Evolutionary conservation across 2,888 invertebrate species (phyloP), one percentile per base, ranked within the genome.

Genomic region (Eupeodes latifasciatus): DNA sequence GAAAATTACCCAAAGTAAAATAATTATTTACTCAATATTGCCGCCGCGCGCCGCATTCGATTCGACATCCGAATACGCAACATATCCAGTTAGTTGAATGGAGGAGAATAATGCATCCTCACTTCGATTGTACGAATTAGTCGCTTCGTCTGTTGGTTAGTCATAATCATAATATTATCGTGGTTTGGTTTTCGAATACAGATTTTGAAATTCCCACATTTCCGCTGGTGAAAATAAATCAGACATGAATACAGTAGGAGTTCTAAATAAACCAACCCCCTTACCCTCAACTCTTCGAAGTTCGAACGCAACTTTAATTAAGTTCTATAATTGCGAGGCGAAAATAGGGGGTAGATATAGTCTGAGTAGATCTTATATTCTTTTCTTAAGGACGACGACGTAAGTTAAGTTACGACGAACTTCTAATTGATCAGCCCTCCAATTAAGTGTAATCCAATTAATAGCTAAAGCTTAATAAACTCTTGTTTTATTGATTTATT

Each of bases 1-100:
- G 85, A 85, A 88, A 85, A 88, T 81, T 81, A 85, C 84, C 78
- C 74, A 59, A 75, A 78, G 55, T 61, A 64, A 80, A 40, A 40
- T 40, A 40, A 80, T 49, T 40, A 71, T 75, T 78, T 72, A 69
- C 34, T 71, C 75, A 57, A 71, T 16, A 51, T 69, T 5, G 40
- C 40, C 5, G 9, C 27, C 27, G 27, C 27, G 27, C 27, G 27
- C 27, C 27, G 27, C 27, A 27, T 27, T 27, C n/a, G 27, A 27
- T 27, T 27, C 27, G 27, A 27, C 27, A 27, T 27, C 27, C 27
- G 27, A 27, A 27, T 40, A 40, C 40, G 9, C 40, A 40, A 75
- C 86, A 64, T 34, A 11, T 2, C 19, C 11, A 40, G 36, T 34
- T 51, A 62, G 62, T 12, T 10, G 11, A 51, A 47, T 72, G 57